Conservation (phyloP, 1,140 invertebrate genomes). For the Drosophila littoralis region DNA sequence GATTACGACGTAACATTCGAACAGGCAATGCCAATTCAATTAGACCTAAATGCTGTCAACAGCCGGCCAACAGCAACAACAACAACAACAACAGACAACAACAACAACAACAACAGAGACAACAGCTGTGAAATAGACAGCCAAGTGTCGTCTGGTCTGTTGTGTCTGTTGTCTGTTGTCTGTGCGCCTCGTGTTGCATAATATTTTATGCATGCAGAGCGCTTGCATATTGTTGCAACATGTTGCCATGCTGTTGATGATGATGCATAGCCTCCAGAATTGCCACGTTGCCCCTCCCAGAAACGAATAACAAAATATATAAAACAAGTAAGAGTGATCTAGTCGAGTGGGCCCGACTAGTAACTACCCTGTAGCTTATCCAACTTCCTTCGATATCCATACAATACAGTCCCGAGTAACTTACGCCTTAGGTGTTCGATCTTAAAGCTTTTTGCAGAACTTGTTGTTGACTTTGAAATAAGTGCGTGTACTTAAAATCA, state of each 20-base stretch:
- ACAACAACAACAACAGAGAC: conserved; percentile 22
- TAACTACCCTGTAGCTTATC: not conserved
- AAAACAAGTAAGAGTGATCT: conserved; percentile 3
- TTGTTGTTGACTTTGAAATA: too few species aligned
- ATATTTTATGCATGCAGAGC: conserved; percentile 82
- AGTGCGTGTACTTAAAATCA: too few species aligned
- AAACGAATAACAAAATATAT: conserved; percentile 1
- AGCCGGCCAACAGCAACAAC: conserved; percentile 38
- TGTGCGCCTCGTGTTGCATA: conserved; percentile 60
- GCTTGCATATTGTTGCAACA: conserved; percentile 73
- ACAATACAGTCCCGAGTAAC: too few species aligned
- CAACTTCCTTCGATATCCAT: too few species aligned
- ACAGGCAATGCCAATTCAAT: conserved; percentile 69
- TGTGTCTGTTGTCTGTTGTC: conserved; percentile 5
- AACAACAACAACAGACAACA: conserved; percentile 35
- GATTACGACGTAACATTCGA: conserved; percentile 45
- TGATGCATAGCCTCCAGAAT: conserved; percentile 80
- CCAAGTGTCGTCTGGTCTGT: conserved; percentile 63
- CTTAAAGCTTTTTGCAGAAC: too few species aligned
- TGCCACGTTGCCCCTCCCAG: conserved; percentile 46
- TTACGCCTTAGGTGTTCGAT: too few species aligned
- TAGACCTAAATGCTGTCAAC: conserved; percentile 80
- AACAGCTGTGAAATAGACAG: conserved; percentile 37
- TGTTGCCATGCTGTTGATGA: conserved; percentile 74
- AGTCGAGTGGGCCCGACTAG: not conserved